These are phyloP conservation scores for Drosophila vallismaia DNA, from an alignment of 2,888 invertebrate species.

Conservation along the genomic window DNA sequence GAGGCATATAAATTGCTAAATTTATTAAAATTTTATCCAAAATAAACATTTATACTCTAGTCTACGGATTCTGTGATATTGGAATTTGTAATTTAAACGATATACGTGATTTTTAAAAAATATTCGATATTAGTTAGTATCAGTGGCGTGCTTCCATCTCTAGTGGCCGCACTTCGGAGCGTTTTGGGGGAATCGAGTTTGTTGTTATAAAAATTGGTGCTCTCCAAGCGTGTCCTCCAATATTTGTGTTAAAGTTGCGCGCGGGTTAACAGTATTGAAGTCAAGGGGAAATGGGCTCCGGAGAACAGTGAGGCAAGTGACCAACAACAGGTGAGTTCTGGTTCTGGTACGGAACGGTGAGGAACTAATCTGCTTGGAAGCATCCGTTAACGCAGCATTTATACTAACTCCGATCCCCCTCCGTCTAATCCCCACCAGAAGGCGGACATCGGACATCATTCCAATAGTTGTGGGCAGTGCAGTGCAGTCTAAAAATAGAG, in stretches of 20 bases:
- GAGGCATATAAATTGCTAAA: background rate
- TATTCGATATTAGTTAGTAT: background rate
- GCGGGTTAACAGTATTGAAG: background rate
- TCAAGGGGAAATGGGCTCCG: background rate
- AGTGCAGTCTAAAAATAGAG: slow-evolving; percentile 31
- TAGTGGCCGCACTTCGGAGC: slow-evolving; percentile 6
- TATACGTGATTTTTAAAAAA: background rate
- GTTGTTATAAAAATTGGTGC: slow-evolving; percentile 16
- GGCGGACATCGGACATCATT: background rate
- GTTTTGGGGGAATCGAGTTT: slow-evolving; percentile 15
- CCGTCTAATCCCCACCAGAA: slow-evolving; percentile 1
- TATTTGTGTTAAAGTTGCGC: background rate
- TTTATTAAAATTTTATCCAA: background rate
- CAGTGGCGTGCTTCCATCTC: background rate
- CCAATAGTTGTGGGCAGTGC: slow-evolving; percentile 16
- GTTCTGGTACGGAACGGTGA: background rate
- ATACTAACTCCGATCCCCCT: slow-evolving; percentile 54
- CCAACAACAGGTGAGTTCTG: slow-evolving; percentile 27
- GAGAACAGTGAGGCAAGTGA: background rate
- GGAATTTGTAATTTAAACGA: background rate
- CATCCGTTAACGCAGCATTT: slow-evolving; percentile 25
- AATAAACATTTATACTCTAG: background rate
- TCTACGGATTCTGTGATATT: too few species aligned
- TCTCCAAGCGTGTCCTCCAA: background rate
- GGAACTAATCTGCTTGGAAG: slow-evolving; percentile 35